Evolutionary conservation across 2,888 invertebrate species (phyloP).

Genomic region (Pachliopta kotzebuea): DNA sequence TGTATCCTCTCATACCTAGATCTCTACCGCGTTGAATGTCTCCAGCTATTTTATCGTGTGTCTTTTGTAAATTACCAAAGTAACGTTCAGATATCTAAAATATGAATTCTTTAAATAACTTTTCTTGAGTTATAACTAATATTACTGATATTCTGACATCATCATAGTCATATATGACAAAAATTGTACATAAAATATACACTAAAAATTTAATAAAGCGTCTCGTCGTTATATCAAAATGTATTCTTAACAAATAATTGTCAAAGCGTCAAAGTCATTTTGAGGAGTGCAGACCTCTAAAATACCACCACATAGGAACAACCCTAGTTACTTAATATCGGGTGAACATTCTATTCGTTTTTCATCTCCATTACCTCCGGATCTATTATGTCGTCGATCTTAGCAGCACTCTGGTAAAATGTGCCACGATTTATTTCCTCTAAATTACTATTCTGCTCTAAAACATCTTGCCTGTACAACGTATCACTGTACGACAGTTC

Average conservation of each 20-base stretch:
- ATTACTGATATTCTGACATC: too few species aligned
- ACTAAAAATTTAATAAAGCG: too few species aligned
- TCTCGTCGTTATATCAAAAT: too few species aligned
- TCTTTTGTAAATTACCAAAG: conserved; percentile 51
- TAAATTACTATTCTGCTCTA: conserved; percentile 52
- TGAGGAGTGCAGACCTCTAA: too few species aligned
- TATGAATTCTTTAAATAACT: not conserved
- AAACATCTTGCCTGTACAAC: conserved; percentile 49
- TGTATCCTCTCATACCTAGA: conserved; percentile 58
- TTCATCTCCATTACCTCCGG: conserved; percentile 48
- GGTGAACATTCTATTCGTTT: not conserved
- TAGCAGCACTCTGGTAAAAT: conserved; percentile 56
- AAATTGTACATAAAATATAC: too few species aligned
- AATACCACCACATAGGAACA: not conserved
- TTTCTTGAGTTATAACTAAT: not conserved
- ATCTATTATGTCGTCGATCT: conserved; percentile 57
- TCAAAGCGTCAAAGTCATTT: too few species aligned
- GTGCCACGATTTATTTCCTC: conserved; percentile 61
- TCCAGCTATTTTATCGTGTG: conserved; percentile 50
- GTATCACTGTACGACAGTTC: conserved; percentile 56
- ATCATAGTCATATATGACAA: too few species aligned
- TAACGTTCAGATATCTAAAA: conserved; percentile 57
- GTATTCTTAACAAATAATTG: too few species aligned
- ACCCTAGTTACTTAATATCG: not conserved
- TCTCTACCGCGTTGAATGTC: conserved; percentile 64